Base-by-base conservation (phyloP, 2,113 vertebrate genomes). In the Mesembrinibis cayennensis region DNA sequence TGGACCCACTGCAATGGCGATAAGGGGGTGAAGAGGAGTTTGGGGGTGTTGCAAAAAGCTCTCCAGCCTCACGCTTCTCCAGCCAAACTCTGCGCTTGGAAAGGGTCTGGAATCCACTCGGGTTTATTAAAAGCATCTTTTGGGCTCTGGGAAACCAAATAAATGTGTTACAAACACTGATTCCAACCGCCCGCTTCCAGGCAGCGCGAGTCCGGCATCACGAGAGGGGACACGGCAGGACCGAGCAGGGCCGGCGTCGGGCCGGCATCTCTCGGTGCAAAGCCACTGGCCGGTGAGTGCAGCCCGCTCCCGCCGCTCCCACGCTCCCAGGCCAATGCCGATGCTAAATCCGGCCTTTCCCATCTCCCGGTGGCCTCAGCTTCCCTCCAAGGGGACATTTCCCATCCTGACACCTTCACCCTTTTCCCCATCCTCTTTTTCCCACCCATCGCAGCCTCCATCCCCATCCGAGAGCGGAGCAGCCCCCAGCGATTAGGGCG, bases 251-350 rank as follows among this genome's bases (percentile, higher is more conserved):
- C 17, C 11, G 4, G 61, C 29, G 7, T 2, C 8, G 3, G 4
- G 29, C 38, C 0, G 2, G 73, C 67, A 26, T 5, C 59, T 53
- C 76, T 17, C 0, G 0, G 44, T 23, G 29, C 11, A 30, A 21
- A 40, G 9, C 58, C 69, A 3, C 11, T 4, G 1, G 16, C 15
- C 9, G 1, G 62, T 0, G 2, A 55, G 72, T 2, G 0, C 63
- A 17, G 44, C 77, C 34, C 15, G 1, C 23, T 67, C n/a, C 42
- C 7, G 9, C 30, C 4, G 14, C 87, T 96, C 94, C 95, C 95
- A 90, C 78, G 47, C 85, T 89, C 90, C 90, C 45, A 0, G 6
- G 40, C 40, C 55, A 65, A 42, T 0, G 2, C 49, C 1, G 14
- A 40, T 25, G 81, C 90, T 95, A 92, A 92, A 92, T 88, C 71